Evolutionary conservation across 2,888 invertebrate genomes (phyloP).

Genomic region (Acanthosepion lycidas): DNA sequence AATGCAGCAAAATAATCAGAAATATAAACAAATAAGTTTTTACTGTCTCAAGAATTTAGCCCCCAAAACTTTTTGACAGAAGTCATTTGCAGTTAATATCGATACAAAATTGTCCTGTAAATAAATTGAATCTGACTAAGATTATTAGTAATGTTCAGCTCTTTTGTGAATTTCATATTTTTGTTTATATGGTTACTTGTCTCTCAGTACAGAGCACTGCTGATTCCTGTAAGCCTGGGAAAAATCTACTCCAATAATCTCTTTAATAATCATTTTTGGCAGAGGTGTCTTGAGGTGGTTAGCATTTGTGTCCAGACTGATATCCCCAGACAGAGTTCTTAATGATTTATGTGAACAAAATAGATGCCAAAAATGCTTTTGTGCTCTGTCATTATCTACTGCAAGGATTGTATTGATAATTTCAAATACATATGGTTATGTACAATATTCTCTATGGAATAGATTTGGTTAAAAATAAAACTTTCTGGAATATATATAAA

Average conservation of each 20-base stretch:
- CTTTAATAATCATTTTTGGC: neutral
- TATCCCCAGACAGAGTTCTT: neutral
- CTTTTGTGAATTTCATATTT: neutral
- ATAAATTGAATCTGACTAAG: neutral
- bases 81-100: neutral
- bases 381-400: neutral
- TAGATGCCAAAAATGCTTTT: conserved; percentile 1
- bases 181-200: neutral
- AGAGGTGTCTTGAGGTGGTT: neutral
- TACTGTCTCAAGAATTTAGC: neutral
- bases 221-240: neutral
- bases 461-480: neutral
- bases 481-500: neutral
- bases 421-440: neutral
- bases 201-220: neutral
- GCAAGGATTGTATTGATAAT: neutral
- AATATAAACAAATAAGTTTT: neutral
- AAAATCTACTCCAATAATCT: neutral
- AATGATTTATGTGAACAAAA: conserved; percentile 6
- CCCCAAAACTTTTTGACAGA: neutral
- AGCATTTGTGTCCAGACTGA: neutral
- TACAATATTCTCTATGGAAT: neutral
- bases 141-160: neutral
- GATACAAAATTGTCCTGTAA: neutral
- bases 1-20: neutral